Base-by-base conservation (phyloP, 2,888 invertebrate genomes). In the Ornithoptera alexandrae region DNA sequence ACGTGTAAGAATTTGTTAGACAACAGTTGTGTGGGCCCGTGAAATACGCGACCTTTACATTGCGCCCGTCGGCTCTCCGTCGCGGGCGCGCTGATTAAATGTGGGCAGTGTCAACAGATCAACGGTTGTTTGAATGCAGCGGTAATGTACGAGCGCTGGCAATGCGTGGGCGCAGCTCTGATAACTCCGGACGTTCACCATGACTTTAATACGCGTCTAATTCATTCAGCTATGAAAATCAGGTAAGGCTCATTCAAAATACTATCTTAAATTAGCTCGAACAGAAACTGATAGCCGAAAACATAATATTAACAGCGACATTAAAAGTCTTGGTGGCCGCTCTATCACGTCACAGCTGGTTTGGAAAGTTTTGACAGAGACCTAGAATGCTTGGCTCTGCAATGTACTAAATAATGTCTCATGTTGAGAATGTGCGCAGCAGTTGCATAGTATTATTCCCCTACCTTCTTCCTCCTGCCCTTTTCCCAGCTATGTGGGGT, bases 51-150 rank as follows among this genome's bases (percentile, higher is more conserved):
- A 65, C 50, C 65, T 67, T 50, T 64, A 59, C 24, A 22, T 46
- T 68, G 60, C 63, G 68, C 71, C 7, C 62, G 62, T 22, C 53
- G 56, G 65, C 62, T 69, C 69, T 74, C 70, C 65, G 61, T 65
- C 60, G 22, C 22, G 22, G 22, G 22, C 22, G 65, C 64, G 22
- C 62, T 72, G 71, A 74, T 73, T 74, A 68, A 69, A 71, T 71
- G 73, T 74, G 73, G 74, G 75, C 63, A 73, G 74, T 72, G 74
- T 74, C 73, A 74, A 74, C 72, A 74, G 62, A 72, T 67, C 22
- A 58, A 68, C 67, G 68, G 62, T 65, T 71, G 70, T 70, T 73
- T 72, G 72, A 73, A 74, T 74, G 72, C 70, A 71, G 67, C 69
- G 74, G 74, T 73, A 73, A 71, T 71, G 74, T 71, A 72, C 71